These are phyloP conservation scores for Tenthredo amoena DNA, from an alignment of 2,888 invertebrate species.

Conservation along the genomic window DNA sequence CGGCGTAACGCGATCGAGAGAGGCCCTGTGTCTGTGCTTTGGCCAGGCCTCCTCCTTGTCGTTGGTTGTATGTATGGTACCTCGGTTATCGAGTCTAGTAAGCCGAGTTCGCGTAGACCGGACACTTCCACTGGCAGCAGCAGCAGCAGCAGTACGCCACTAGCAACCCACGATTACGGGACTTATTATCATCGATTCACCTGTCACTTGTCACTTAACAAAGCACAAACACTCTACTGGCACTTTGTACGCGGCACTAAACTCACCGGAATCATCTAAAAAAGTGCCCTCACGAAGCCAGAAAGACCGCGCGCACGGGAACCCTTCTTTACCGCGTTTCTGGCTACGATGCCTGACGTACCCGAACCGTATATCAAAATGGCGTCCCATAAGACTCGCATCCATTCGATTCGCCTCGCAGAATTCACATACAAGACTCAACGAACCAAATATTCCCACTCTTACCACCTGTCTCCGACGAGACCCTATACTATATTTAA, in stretches of 20 bases:
- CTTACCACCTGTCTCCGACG: constrained; percentile 55
- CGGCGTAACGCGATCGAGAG: constrained; percentile 25
- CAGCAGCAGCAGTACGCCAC: constrained; percentile 43
- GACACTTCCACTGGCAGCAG: constrained; percentile 43
- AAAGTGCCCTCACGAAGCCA: constrained; percentile 49
- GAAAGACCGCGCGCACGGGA: constrained; percentile 51
- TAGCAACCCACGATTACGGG: constrained; percentile 46
- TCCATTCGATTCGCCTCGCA: constrained; percentile 71
- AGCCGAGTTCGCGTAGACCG: constrained; percentile 25
- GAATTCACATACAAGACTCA: constrained; percentile 60
- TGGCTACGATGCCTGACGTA: constrained; percentile 71
- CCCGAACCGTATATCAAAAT: constrained; percentile 75
- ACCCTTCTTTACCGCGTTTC: constrained; percentile 61
- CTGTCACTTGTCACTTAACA: constrained; percentile 52
- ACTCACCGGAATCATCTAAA: constrained; percentile 49
- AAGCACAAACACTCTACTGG: constrained; percentile 42
- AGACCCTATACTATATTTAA: constrained; percentile 47
- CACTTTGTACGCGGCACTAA: constrained; percentile 41
- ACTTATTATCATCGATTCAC: constrained; percentile 49
- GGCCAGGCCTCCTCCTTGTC: constrained; percentile 8
- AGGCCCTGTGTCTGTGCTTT: background rate
- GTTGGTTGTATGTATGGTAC: constrained; percentile 13
- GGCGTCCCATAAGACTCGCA: constrained; percentile 74
- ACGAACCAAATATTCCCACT: constrained; percentile 49
- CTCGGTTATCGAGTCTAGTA: constrained; percentile 46